Evolutionary conservation across 1,140 invertebrate species (phyloP), one percentile per base, ranked within the genome.

Genomic region (Liolophura sinensis): DNA sequence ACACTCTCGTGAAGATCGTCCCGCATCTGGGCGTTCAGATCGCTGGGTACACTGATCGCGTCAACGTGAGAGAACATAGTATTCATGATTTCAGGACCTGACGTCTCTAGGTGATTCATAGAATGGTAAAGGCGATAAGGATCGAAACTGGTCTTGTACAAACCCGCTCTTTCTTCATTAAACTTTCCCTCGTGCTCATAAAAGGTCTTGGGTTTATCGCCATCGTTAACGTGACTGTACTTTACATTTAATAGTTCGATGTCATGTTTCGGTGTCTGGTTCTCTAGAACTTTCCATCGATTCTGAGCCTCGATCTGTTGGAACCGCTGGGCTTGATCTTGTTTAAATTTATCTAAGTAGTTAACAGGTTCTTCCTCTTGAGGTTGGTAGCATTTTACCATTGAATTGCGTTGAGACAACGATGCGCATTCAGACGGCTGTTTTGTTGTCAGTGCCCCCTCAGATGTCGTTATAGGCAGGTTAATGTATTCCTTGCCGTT

Each of bases 231-330:
- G 12, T 67, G 70, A n/a, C 64, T 67, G 71, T 71, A 75, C 72
- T 73, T 79, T 50, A 75, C 64, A 40, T 77, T 76, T 4, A 82
- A 62, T 5, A 75, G 64, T 16, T 71, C 64, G 20, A 81, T 71
- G 58, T 80, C 78, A 52, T 82, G 74, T 18, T 57, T 51, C 4
- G 81, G 81, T 12, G 65, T 74, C 25, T 73, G 68, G 15, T 69
- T 62, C 60, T 82, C 75, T n/a, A 81, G 67, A 55, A 79, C 64
- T 48, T 78, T 74, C 75, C 75, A 84, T 55, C 82, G 62, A 66
- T 82, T 82, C 54, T 74, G 67, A 9, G 82, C 78, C 57, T 82
- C 80, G 46, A 82, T 77, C 60, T 81, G 75, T 64, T 83, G 82
- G 46, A 78, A 64, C 27, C 69, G 57, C 27, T 72, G 63, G 27